These are phyloP conservation scores for Hyaena hyaena DNA, from an alignment of 2,113 vertebrate species.

Conservation along the genomic window DNA sequence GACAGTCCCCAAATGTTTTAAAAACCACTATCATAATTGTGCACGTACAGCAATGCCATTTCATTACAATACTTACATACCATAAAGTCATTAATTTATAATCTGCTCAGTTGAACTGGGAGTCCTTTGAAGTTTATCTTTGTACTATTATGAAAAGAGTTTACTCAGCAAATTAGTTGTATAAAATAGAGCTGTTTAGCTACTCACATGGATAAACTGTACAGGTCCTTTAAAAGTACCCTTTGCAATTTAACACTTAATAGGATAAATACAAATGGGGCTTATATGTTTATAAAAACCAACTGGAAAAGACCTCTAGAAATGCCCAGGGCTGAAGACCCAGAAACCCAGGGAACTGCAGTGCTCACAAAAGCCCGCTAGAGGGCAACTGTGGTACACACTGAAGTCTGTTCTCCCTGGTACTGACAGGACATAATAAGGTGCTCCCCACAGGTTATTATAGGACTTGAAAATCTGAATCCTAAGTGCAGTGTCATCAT, in stretches of 20 bases:
- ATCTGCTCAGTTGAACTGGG: conserved; percentile 34
- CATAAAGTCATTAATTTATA: conserved; percentile 52
- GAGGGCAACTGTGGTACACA: conserved; percentile 77
- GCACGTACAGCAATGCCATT: background rate
- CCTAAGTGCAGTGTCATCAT: background rate
- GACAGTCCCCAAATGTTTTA: background rate
- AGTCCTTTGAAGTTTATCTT: conserved; percentile 47
- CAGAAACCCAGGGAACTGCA: background rate
- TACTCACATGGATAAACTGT: conserved; percentile 40
- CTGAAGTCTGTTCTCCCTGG: background rate
- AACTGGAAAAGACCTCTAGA: conserved; percentile 30
- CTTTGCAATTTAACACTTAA: conserved; percentile 40
- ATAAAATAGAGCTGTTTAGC: conserved; percentile 39
- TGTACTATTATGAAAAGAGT: conserved; percentile 28
- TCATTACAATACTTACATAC: conserved; percentile 18
- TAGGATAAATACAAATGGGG: conserved; percentile 31
- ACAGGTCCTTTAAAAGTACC: background rate
- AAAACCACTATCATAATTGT: background rate
- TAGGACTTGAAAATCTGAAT: background rate
- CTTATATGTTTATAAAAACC: conserved; percentile 45
- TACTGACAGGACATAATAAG: background rate
- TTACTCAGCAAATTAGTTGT: conserved; percentile 52
- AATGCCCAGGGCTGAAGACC: background rate
- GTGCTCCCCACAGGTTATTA: background rate
- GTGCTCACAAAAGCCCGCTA: conserved; percentile 70